Conservation (phyloP, 2,797 vertebrate species). For the Peromyscus attwateri region DNA sequence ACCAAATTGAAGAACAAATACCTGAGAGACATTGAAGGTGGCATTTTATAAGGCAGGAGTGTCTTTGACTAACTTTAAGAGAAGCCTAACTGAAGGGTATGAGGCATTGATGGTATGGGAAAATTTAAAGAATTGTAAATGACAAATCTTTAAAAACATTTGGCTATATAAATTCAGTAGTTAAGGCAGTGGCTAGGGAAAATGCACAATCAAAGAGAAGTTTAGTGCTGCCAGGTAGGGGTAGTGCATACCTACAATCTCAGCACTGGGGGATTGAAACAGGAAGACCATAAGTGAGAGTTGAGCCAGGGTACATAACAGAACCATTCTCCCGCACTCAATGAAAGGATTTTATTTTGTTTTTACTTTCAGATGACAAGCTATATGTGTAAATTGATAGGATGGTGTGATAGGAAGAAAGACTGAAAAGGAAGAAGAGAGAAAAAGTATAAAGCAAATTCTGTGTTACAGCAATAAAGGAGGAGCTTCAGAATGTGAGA, state of each 20-base stretch:
- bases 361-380: too few relatives aligned
- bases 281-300: too few relatives aligned
- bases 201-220: too few relatives aligned
- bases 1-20: conserved; percentile 56
- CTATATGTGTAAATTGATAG: not conserved
- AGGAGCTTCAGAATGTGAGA: not conserved
- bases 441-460: not conserved
- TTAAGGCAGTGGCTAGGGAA: too few relatives aligned
- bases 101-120: not conserved
- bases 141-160: conserved; percentile 1
- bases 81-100: not conserved
- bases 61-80: not conserved
- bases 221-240: too few relatives aligned
- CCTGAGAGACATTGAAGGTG: not conserved
- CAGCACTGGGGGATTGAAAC: not conserved
- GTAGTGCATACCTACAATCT: too few relatives aligned
- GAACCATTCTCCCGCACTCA: too few relatives aligned
- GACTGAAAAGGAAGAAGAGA: not conserved
- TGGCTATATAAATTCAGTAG: conserved; percentile 2
- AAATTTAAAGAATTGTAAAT: conserved; percentile 14
- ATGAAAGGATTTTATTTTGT: too few relatives aligned
- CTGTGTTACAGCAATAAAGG: not conserved
- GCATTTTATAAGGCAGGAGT: not conserved
- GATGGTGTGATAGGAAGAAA: not conserved
- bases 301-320: too few relatives aligned